phyloP scores from a whole-genome alignment of 2,797 vertebrate genomes.

The Anguilla megastoma region DNA sequence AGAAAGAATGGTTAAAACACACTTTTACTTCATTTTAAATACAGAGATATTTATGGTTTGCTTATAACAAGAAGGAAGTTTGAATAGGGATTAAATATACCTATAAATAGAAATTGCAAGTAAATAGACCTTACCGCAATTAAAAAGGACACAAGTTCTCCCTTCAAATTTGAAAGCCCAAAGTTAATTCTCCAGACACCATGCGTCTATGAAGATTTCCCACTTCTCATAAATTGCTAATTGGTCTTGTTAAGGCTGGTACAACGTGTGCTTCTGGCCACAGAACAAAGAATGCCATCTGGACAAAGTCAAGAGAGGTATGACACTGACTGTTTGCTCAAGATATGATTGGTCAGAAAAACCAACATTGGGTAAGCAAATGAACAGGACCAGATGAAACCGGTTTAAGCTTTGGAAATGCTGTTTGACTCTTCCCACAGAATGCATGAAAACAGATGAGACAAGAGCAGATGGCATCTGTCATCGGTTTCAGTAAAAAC shows the following conservation, averaged over 20 bases:
- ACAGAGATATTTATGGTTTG: neutral
- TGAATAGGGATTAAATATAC: neutral
- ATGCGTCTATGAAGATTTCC: neutral
- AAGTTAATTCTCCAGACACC: neutral
- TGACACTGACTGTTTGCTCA: slow-evolving; percentile 28
- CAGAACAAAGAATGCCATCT: slow-evolving; percentile 16
- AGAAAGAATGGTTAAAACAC: neutral
- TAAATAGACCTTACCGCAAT: neutral
- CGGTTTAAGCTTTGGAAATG: slow-evolving; percentile 34
- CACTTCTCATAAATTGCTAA: neutral
- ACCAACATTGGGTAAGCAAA: neutral
- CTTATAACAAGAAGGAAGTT: neutral
- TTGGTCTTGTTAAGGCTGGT: slow-evolving; percentile 2
- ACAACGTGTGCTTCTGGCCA: neutral
- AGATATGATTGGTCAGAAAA: slow-evolving; percentile 36
- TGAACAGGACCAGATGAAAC: slow-evolving; percentile 17
- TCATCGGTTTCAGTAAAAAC: neutral
- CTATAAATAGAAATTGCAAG: neutral
- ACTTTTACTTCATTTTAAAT: neutral
- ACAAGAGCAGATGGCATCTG: slow-evolving; percentile 30
- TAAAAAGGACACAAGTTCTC: neutral
- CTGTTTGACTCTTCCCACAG: slow-evolving; percentile 22
- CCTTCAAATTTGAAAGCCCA: neutral
- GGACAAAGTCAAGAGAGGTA: slow-evolving; percentile 23
- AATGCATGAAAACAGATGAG: slow-evolving; percentile 39